These are phyloP conservation scores for Etheostoma nigrum DNA, from an alignment of 2,797 vertebrate species.

Conservation along the genomic window DNA sequence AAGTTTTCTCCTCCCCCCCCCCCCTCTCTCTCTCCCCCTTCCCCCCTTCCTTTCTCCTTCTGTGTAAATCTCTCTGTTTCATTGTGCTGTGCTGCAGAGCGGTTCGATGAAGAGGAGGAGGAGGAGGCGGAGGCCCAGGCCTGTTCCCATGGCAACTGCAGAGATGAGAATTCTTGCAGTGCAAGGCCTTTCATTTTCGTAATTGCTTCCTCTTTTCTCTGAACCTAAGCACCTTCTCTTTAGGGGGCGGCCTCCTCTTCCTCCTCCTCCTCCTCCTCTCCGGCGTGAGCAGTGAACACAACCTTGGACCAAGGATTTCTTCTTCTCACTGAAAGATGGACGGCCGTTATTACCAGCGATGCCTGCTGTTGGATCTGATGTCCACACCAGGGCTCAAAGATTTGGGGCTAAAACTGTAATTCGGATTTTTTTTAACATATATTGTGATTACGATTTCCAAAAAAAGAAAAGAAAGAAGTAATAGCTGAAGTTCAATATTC, in stretches of 20 bases:
- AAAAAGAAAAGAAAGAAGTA: no score
- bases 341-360: no score
- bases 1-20: conserved; percentile 53
- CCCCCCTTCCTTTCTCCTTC: conserved; percentile 57
- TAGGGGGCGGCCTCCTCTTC: conserved; percentile 50
- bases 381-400: no score
- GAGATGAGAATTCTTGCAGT: conserved; percentile 90
- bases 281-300: conserved; percentile 69
- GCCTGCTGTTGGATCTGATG: no score
- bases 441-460: no score
- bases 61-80: conserved; percentile 81
- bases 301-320: no score
- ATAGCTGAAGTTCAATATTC: no score
- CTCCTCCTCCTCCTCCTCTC: conserved; percentile 11
- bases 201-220: conserved; percentile 87
- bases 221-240: conserved; percentile 83
- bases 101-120: conserved; percentile 16
- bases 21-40: not conserved
- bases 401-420: no score
- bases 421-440: no score
- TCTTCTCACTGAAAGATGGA: no score
- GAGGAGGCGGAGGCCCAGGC: conserved; percentile 69
- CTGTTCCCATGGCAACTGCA: conserved; percentile 91
- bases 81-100: conserved; percentile 79
- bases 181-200: conserved; percentile 88